Conservation (phyloP, 2,797 vertebrate genomes). For the Diplodus sargus region DNA sequence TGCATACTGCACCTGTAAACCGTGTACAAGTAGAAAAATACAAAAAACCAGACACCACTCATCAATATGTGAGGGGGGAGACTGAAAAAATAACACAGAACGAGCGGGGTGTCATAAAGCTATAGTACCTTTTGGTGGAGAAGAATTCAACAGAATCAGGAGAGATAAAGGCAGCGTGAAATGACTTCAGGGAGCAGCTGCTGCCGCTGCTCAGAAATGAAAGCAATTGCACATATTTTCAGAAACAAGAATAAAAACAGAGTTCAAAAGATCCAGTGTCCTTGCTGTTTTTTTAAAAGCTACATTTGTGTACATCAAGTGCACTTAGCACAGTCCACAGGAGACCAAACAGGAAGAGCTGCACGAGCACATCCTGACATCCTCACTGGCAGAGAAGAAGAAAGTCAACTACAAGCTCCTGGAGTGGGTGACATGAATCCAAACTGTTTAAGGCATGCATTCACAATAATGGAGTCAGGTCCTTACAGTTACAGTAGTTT, state of each 20-base stretch:
- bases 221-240: constrained; percentile 65
- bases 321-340: constrained; percentile 57
- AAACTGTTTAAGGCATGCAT: constrained; percentile 65
- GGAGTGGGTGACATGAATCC: constrained; percentile 1
- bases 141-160: constrained; percentile 43
- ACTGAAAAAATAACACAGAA: constrained; percentile 43
- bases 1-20: constrained; percentile 76
- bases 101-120: constrained; percentile 71
- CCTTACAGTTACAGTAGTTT: constrained; percentile 6
- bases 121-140: constrained; percentile 78
- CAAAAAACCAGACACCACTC: constrained; percentile 76
- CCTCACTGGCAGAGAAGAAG: constrained; percentile 25
- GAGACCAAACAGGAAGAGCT: constrained; percentile 26
- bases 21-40: constrained; percentile 81
- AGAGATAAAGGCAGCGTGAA: constrained; percentile 57
- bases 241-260: constrained; percentile 42
- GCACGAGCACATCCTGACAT: constrained; percentile 16
- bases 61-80: constrained; percentile 53
- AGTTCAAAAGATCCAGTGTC: constrained; percentile 46
- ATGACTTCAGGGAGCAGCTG: constrained; percentile 39
- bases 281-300: constrained; percentile 56
- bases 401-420: constrained; percentile 29
- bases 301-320: constrained; percentile 68
- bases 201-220: constrained; percentile 31
- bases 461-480: constrained; percentile 35